Percentiles rank a stretch among this genome's conserved stretches.
These are phyloP conservation scores for Volucella inflata DNA, from an alignment of 2,888 invertebrate genomes.

Conservation along the genomic window DNA sequence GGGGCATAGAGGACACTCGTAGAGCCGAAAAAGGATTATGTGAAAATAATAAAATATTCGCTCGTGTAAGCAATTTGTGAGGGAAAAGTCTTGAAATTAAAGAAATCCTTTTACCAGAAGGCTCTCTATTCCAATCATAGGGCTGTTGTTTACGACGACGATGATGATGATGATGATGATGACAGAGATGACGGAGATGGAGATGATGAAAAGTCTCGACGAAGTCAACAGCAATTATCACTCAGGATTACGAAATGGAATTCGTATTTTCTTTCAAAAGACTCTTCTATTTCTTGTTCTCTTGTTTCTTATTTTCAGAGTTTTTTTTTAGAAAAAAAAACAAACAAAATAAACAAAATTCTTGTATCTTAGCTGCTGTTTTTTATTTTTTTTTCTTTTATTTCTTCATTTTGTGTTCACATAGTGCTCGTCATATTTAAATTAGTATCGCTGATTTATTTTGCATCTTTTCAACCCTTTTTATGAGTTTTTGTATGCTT, in stretches of 20 bases:
- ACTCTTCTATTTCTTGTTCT: slow-evolving; percentile 31
- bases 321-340: slow-evolving; percentile 17
- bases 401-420: too few species aligned
- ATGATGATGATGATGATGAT: not conserved
- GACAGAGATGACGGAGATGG: too few species aligned
- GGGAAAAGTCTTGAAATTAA: slow-evolving; percentile 6
- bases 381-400: not conserved
- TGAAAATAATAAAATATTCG: slow-evolving; percentile 69
- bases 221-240: slow-evolving; percentile 73
- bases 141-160: slow-evolving; percentile 1
- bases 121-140: slow-evolving; percentile 11
- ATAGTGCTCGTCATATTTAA: slow-evolving; percentile 47
- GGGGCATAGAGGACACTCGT: not conserved
- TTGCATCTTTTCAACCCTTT: slow-evolving; percentile 53
- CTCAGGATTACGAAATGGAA: slow-evolving; percentile 43
- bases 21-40: slow-evolving; percentile 49
- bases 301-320: slow-evolving; percentile 9
- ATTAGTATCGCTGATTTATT: slow-evolving; percentile 59
- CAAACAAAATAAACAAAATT: slow-evolving; percentile 2
- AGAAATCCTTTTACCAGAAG: slow-evolving; percentile 15
- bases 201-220: slow-evolving; percentile 62
- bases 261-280: slow-evolving; percentile 37
- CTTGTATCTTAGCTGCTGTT: slow-evolving; percentile 44
- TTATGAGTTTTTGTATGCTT: slow-evolving; percentile 25
- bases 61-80: slow-evolving; percentile 62